phyloP scores from a whole-genome alignment of 2,888 invertebrate genomes.

The Elmis aenea region DNA sequence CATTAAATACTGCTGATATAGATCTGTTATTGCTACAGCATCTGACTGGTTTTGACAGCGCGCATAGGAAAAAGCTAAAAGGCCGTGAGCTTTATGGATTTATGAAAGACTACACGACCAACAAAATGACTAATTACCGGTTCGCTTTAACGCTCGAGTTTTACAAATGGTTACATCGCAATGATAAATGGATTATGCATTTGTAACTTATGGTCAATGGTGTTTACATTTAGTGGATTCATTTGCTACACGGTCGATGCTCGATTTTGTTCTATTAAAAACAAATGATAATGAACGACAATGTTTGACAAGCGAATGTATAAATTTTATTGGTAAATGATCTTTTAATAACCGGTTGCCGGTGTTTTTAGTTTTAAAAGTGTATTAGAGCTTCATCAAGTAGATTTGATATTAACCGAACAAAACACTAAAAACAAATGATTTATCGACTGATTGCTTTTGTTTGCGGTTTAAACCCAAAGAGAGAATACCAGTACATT shows the following conservation, averaged over 20 bases:
- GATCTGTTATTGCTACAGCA: slow-evolving; percentile 27
- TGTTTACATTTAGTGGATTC: slow-evolving; percentile 15
- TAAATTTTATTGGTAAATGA: slow-evolving; percentile 1
- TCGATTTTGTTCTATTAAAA: slow-evolving; percentile 10
- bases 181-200: slow-evolving; percentile 34
- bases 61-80: not conserved
- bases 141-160: slow-evolving; percentile 27
- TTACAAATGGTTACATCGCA: slow-evolving; percentile 32
- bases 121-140: slow-evolving; percentile 31
- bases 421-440: too few relatives aligned
- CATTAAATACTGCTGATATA: slow-evolving; percentile 40
- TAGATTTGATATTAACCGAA: too few relatives aligned
- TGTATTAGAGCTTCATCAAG: too few relatives aligned
- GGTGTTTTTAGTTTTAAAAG: too few relatives aligned
- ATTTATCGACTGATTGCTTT: too few relatives aligned
- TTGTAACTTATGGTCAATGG: slow-evolving; percentile 21
- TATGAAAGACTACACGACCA: slow-evolving; percentile 7
- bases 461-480: too few relatives aligned
- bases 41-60: slow-evolving; percentile 12
- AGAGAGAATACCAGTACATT: too few relatives aligned
- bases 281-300: not conserved
- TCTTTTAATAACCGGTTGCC: too few relatives aligned
- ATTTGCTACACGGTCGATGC: slow-evolving; percentile 11
- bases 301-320: not conserved
- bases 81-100: slow-evolving; percentile 1